Percentiles rank a stretch among this genome's conserved stretches.
phyloP scores from a whole-genome alignment of 2,797 vertebrate genomes.

The Garrulus glandarius region DNA sequence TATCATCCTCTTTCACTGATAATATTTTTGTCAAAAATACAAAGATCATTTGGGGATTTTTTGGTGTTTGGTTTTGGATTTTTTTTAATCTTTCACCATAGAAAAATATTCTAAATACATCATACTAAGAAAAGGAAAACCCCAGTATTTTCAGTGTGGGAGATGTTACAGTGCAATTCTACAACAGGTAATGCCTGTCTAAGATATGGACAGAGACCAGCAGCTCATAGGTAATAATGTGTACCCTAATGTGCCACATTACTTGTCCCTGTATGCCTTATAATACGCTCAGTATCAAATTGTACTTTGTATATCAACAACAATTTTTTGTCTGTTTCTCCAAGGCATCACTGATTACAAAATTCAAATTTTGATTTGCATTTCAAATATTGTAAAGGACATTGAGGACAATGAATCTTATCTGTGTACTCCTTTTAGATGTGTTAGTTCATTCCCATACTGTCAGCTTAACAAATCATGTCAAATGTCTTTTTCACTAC shows the following conservation, averaged over 20 bases:
- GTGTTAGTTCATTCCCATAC: not conserved
- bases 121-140: not conserved
- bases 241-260: not conserved
- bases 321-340: not conserved
- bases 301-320: not conserved
- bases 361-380: not conserved
- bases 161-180: not conserved
- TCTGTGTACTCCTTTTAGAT: not conserved
- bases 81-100: not conserved
- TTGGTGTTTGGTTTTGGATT: not conserved
- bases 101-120: not conserved
- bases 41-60: not conserved
- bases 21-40: not conserved
- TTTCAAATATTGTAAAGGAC: not conserved
- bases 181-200: not conserved
- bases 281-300: not conserved
- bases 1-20: not conserved
- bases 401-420: not conserved
- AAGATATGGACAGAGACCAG: not conserved
- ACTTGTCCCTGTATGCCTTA: not conserved
- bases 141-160: not conserved
- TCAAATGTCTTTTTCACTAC: not conserved
- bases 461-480: not conserved
- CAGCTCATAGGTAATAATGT: not conserved
- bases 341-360: not conserved